phyloP scores from a whole-genome alignment of 1,140 invertebrate genomes.

The Aphaenogaster floridana region DNA sequence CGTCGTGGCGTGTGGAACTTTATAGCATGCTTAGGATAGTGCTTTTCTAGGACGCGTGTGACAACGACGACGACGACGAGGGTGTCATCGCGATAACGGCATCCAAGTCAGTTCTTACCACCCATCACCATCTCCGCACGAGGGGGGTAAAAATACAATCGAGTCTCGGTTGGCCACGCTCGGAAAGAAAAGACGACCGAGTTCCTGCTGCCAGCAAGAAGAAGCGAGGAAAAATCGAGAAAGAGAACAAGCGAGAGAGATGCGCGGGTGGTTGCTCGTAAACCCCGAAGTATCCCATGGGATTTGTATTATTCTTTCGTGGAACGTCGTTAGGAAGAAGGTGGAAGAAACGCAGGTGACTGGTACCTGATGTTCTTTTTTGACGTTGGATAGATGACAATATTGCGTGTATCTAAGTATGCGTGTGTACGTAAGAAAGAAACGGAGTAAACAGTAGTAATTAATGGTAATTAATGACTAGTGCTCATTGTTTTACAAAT shows the following conservation, averaged over 20 bases:
- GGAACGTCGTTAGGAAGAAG: conserved; percentile 63
- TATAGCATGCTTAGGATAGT: conserved; percentile 26
- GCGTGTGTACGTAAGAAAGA: background rate
- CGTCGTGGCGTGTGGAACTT: conserved; percentile 27
- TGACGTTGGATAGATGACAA: background rate
- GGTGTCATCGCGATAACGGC: conserved; percentile 53
- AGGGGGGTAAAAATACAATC: conserved; percentile 54
- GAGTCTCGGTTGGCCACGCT: conserved; percentile 52
- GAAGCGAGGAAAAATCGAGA: conserved; percentile 22
- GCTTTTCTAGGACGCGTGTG: conserved; percentile 29
- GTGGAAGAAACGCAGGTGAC: conserved; percentile 1
- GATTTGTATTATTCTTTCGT: conserved; percentile 74
- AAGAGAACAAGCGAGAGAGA: background rate
- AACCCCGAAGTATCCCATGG: conserved; percentile 64
- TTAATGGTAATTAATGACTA: conserved; percentile 45
- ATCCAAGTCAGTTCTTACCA: conserved; percentile 44
- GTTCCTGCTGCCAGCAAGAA: background rate
- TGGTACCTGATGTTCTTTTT: conserved; percentile 7
- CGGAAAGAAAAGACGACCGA: background rate
- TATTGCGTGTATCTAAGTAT: background rate
- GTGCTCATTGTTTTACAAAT: background rate
- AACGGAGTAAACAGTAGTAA: conserved; percentile 45
- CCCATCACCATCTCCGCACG: background rate
- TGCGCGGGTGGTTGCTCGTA: conserved; percentile 54
- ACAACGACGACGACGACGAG: background rate